A percentile compares a stretch with the other conserved stretches of the same genome.
Conservation (phyloP, 2,888 invertebrate genomes). For the Willowsia nigromaculata region DNA sequence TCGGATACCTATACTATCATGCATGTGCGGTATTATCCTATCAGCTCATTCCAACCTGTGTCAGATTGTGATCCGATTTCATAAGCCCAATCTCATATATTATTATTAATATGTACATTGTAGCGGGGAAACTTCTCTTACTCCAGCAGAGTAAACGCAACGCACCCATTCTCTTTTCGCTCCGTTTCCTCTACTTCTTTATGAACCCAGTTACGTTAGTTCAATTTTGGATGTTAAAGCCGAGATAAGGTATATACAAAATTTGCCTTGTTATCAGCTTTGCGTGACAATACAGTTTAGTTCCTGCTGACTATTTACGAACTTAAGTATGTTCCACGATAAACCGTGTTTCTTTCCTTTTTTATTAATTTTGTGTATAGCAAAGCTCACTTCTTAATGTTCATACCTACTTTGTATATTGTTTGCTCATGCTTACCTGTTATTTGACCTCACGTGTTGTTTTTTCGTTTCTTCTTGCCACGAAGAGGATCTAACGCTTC, state of each 20-base stretch:
- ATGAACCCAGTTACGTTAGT: background rate
- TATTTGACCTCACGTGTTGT: too few species aligned
- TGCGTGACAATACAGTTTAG: background rate
- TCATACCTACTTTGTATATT: too few species aligned
- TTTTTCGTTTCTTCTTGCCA: too few species aligned
- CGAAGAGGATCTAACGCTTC: too few species aligned
- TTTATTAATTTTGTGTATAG: background rate
- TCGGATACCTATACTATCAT: background rate
- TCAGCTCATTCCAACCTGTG: background rate
- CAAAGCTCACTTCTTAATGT: background rate
- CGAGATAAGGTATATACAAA: background rate
- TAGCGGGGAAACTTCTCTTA: background rate
- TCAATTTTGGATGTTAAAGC: background rate
- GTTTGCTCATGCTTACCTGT: too few species aligned
- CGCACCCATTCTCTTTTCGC: too few species aligned
- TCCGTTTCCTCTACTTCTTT: too few species aligned
- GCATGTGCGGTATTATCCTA: background rate
- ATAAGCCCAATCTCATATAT: constrained; percentile 3
- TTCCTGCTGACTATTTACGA: background rate
- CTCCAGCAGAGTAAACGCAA: too few species aligned
- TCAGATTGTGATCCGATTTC: constrained; percentile 40
- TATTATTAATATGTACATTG: background rate
- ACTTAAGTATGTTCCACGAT: background rate
- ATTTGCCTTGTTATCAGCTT: background rate
- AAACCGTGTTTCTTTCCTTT: background rate